Evolutionary conservation across 2,888 invertebrate species (phyloP), one percentile per base, ranked within the genome.

Genomic region (Entomobrya multifasciata): DNA sequence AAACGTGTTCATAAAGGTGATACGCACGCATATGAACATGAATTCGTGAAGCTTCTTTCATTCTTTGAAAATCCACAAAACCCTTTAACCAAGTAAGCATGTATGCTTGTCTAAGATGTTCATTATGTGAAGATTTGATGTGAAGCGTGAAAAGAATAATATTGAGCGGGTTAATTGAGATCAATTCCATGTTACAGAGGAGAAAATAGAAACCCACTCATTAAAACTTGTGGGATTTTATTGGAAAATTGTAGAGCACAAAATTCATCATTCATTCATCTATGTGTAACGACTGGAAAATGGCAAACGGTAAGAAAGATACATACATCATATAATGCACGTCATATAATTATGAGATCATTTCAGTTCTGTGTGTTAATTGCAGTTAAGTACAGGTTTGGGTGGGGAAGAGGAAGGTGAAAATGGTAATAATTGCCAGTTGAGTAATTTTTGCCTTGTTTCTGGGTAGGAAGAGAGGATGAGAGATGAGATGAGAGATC

Each of bases 211-310:
- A 49, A 74, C 49, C 72, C 22, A 25, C 13, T 83, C 17, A 76
- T 76, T 83, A 62, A 65, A 70, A 52, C 11, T 13, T 30, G 44
- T 62, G 74, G 57, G 82, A 44, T 67, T 67, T 83, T 83, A 83
- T 62, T 83, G 76, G 83, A 83, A 76, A 83, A 76, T 83, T 57
- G n/a, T 49, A 76, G 82, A 36, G 49, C 67, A 22, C 65, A 13
- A 17, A 65, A 57, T 1, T 8, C 57, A 25, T 25, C 8, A 25
- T 57, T 55, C 15, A n/a, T n/a, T n/a, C n/a, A n/a, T n/a, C n/a
- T n/a, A n/a, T n/a, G n/a, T n/a, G n/a, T n/a, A n/a, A n/a, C n/a
- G 17, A 67, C 11, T n/a, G 25, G 36, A 49, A 72, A 72, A 81
- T 70, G 70, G 81, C 81, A 82, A 80, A n/a, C n/a, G n/a, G n/a